Evolutionary conservation across 2,888 invertebrate genomes (phyloP).

Genomic region (Tetrapedia diversipes): DNA sequence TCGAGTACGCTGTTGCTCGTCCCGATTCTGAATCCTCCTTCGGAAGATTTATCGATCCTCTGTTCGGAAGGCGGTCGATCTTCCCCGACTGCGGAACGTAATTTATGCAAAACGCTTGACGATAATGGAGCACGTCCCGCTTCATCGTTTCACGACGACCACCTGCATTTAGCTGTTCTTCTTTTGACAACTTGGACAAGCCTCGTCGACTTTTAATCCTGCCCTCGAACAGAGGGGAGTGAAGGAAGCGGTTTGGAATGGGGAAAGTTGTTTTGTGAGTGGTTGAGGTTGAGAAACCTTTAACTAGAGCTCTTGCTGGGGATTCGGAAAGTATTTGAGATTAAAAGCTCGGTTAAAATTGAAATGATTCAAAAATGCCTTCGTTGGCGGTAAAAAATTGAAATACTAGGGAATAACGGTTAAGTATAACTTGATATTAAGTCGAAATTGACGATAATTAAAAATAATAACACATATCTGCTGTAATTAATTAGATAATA

Average conservation of each 20-base stretch:
- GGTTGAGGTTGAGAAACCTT: background rate
- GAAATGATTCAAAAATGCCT: too few relatives aligned
- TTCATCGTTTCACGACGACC: constrained; percentile 21
- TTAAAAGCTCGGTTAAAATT: too few relatives aligned
- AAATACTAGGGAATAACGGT: too few relatives aligned
- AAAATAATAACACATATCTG: too few relatives aligned
- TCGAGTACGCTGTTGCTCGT: background rate
- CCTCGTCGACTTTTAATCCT: constrained; percentile 28
- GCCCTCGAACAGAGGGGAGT: background rate
- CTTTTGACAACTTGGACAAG: constrained; percentile 38
- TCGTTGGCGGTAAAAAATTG: too few relatives aligned
- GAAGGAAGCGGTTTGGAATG: background rate
- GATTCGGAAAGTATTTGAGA: too few relatives aligned
- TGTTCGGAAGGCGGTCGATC: constrained; percentile 7
- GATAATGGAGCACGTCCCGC: constrained; percentile 37
- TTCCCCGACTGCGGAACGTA: constrained; percentile 8
- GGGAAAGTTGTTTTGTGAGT: background rate
- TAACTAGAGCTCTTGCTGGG: too few relatives aligned
- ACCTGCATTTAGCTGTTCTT: constrained; percentile 33
- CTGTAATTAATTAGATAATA: too few relatives aligned
- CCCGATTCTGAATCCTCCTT: background rate
- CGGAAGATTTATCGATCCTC: constrained; percentile 23
- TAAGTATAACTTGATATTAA: too few relatives aligned
- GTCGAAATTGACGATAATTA: too few relatives aligned
- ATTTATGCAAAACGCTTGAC: constrained; percentile 53